These are phyloP conservation scores for Actinemys pallida DNA, from an alignment of 2,113 vertebrate genomes.

Conservation along the genomic window DNA sequence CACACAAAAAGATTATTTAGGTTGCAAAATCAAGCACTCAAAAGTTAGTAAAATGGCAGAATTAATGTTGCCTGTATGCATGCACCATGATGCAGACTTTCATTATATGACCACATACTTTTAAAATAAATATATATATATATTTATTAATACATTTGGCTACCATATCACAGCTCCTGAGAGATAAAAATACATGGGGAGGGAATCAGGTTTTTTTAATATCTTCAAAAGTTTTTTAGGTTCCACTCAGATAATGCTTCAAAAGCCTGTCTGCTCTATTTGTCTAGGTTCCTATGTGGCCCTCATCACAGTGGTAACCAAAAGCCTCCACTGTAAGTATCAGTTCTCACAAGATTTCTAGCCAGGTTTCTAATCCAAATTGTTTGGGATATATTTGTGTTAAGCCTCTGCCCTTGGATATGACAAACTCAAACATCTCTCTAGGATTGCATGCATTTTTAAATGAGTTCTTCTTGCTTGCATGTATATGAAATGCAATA, in stretches of 20 bases:
- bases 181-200: background rate
- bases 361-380: background rate
- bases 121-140: background rate
- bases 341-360: background rate
- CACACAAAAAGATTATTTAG: background rate
- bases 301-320: background rate
- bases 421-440: background rate
- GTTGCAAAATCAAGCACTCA: background rate
- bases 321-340: background rate
- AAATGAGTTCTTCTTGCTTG: background rate
- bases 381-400: background rate
- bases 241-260: background rate
- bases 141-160: background rate
- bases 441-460: rapidly evolving
- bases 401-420: background rate
- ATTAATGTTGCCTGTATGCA: background rate
- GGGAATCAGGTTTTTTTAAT: background rate
- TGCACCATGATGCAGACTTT: background rate
- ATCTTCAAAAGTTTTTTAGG: background rate
- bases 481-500: rapidly evolving
- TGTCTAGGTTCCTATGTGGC: background rate
- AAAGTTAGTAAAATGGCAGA: background rate
- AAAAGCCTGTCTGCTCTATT: background rate
- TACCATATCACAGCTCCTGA: background rate
- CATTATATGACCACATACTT: background rate